A percentile compares a stretch with the other conserved stretches of the same genome.
Evolutionary conservation across 2,113 vertebrate genomes (phyloP).

Genomic region (Dryoscopus gambensis): DNA sequence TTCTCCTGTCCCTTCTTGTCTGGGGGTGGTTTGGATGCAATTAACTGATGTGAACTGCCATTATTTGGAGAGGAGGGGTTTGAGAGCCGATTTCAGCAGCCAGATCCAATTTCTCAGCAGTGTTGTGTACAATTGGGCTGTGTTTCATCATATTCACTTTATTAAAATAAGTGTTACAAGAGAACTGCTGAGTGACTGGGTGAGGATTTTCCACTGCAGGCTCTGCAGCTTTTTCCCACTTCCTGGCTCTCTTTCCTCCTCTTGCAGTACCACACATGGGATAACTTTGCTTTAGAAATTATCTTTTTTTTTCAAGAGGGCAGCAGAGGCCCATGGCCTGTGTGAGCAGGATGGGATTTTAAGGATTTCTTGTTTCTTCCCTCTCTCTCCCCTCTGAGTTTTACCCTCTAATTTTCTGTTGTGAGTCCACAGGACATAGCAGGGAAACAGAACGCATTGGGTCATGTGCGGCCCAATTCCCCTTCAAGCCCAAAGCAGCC

Average conservation of each 20-base stretch:
- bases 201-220: constrained; percentile 31
- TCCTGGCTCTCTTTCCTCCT: background rate
- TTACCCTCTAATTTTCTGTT: background rate
- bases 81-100: background rate
- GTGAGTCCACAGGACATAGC: background rate
- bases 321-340: background rate
- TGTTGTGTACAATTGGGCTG: background rate
- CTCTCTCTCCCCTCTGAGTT: background rate
- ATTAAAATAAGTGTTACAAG: constrained; percentile 2
- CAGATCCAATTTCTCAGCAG: background rate
- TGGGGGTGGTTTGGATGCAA: background rate
- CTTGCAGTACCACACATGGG: background rate
- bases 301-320: background rate
- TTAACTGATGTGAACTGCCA: background rate
- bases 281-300: background rate
- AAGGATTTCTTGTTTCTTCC: background rate
- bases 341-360: background rate
- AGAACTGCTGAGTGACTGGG: background rate
- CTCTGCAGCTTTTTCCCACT: background rate
- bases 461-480: fast-evolving
- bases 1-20: background rate
- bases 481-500: background rate
- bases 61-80: background rate
- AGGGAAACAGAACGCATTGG: background rate
- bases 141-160: constrained; percentile 16